Percentiles rank a stretch among this genome's conserved stretches.
phyloP scores from a whole-genome alignment of 1,140 invertebrate genomes.

The Bicyclus anynana region DNA sequence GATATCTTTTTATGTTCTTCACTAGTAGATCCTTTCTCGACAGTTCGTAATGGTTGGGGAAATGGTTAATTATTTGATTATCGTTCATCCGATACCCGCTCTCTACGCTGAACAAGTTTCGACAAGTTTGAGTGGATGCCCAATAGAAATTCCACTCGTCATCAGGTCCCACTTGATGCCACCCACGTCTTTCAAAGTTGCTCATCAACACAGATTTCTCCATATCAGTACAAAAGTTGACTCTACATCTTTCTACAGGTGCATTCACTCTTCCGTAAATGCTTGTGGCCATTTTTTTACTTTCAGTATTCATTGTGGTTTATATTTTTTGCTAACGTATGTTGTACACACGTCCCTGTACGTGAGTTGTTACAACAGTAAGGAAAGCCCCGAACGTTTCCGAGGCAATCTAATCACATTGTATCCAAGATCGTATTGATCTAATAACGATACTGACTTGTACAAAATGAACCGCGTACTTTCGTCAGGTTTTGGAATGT shows the following conservation, averaged over 20 bases:
- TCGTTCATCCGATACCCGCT: slow-evolving; percentile 94
- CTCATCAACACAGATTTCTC: slow-evolving; percentile 96
- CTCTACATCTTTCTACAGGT: slow-evolving; percentile 30
- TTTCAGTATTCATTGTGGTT: slow-evolving; percentile 2
- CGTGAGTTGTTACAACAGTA: neutral
- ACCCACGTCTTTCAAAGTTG: slow-evolving; percentile 96
- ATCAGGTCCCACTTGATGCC: slow-evolving; percentile 93
- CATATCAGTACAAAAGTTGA: slow-evolving; percentile 92
- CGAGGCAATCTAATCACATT: slow-evolving; percentile 2
- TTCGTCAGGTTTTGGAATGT: neutral
- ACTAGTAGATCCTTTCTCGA: slow-evolving; percentile 96
- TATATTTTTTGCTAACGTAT: neutral
- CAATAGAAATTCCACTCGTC: slow-evolving; percentile 99
- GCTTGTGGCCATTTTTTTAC: slow-evolving; percentile 1
- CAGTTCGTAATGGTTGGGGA: slow-evolving; percentile 96
- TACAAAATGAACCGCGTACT: neutral
- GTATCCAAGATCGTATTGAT: slow-evolving; percentile 4
- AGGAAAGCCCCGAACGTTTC: neutral
- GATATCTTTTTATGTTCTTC: slow-evolving; percentile 96
- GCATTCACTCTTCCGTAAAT: slow-evolving; percentile 3
- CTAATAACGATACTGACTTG: slow-evolving; percentile 2
- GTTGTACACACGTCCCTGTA: neutral
- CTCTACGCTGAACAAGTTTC: slow-evolving; percentile 95
- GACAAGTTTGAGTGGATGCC: slow-evolving; percentile 93
- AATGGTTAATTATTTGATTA: slow-evolving; percentile 95